Conservation (phyloP, 2,888 invertebrate species). For the Ichneumon xanthorius region DNA sequence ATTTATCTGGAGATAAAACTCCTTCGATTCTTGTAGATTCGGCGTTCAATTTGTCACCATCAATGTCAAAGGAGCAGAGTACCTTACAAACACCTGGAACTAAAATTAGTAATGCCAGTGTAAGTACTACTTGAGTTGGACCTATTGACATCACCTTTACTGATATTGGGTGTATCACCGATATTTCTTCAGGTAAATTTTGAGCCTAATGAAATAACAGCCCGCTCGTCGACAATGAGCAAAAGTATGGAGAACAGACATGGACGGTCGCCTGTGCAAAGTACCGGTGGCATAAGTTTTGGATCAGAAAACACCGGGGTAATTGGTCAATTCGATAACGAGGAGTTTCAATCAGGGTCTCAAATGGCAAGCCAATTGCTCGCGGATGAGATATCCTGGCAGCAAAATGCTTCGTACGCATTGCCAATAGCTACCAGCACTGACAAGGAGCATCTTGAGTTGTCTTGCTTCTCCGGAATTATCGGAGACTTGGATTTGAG, state of each 20-base stretch:
- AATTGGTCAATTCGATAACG: slow-evolving; percentile 78
- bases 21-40: slow-evolving; percentile 66
- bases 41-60: slow-evolving; percentile 48
- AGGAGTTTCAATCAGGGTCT: slow-evolving; percentile 82
- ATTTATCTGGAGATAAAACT: slow-evolving; percentile 63
- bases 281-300: slow-evolving; percentile 75
- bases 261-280: slow-evolving; percentile 66
- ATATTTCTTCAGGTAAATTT: slow-evolving; percentile 76
- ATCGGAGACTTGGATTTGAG: slow-evolving; percentile 81
- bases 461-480: slow-evolving; percentile 82
- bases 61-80: slow-evolving; percentile 47
- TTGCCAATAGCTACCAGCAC: slow-evolving; percentile 69
- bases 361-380: slow-evolving; percentile 82
- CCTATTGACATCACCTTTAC: not conserved
- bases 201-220: slow-evolving; percentile 81
- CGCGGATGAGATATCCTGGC: slow-evolving; percentile 85
- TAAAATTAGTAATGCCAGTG: slow-evolving; percentile 70
- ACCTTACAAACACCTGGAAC: slow-evolving; percentile 17
- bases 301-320: slow-evolving; percentile 77
- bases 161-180: not conserved
- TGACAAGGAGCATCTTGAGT: slow-evolving; percentile 77
- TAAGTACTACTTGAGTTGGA: slow-evolving; percentile 62
- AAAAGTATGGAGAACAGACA: slow-evolving; percentile 69
- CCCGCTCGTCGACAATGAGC: slow-evolving; percentile 79
- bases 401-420: slow-evolving; percentile 76